Base-by-base conservation (phyloP, 2,888 invertebrate genomes). In the Pollenia angustigena region DNA sequence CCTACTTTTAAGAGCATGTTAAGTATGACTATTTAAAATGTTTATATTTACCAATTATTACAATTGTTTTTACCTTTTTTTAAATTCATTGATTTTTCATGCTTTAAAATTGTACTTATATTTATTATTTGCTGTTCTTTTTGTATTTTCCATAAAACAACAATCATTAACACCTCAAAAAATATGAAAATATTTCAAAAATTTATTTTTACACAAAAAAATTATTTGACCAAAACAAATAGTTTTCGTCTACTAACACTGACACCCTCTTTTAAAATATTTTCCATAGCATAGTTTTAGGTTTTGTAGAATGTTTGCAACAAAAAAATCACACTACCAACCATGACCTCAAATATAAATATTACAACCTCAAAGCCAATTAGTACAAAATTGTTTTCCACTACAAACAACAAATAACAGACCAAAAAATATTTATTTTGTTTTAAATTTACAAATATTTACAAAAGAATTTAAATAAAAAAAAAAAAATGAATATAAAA, bases 351-450 rank as follows among this genome's bases (percentile, higher is more conserved):
- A 83, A 83, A 83, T 78, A 81, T 72, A 82, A 74, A 85, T 56
- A 79, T 80, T 64, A 64, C 71, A 83, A 83, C 79, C 80, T 86
- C 80, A 86, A 76, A 83, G 83, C 80, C 86, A 86, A 86, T 86
- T 86, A 86, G 86, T 75, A 80, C 23, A 71, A 86, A 80, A 83
- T 85, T 81, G 72, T 72, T 72, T 60, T 85, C 12, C n/a, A 75
- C 84, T 62, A 46, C 42, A 69, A 62, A 72, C 46, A 79, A 58
- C 60, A 74, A 66, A 71, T 48, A 79, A 52, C 50, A 66, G 32
- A 64, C 23, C n/a, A 18, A 81, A 66, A 62, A 81, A 42, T 42
- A 54, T 32, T 46, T 56, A 56, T 71, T 72, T 72, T 12, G 42
- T 71, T 84, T 72, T 32, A 56, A 64, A 78, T 62, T 52, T 82